Evolutionary conservation across 2,113 vertebrate species (phyloP), one percentile per base, ranked within the genome.

Genomic region (Aspiorhynchus laticeps): DNA sequence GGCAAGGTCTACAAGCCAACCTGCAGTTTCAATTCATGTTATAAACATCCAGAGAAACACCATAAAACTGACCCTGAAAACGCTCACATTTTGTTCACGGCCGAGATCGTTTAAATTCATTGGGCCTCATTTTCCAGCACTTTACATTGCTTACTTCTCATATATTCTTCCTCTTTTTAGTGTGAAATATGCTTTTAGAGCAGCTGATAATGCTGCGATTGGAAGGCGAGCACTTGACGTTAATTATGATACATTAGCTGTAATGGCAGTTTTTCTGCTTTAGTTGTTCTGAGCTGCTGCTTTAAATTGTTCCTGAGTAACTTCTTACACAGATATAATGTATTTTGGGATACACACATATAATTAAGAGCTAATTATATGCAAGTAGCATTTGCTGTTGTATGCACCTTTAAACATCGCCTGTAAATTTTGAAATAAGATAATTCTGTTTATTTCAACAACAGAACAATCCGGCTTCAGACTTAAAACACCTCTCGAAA

Each of bases 1-100:
- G 7, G 87, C 90, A 90, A 90, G 93, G 92, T 93, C 90, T 88
- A 92, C 93, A 89, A 93, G 80, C 91, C 90, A 61, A 69, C 36
- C 77, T 88, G 91, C 90, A 80, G 88, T 81, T 89, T n/a, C 61
- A 65, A 19, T 87, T 86, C 91, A 89, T 89, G 92, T 90, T 88
- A 89, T 88, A 79, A 90, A 88, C 93, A 91, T 91, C 90, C 90
- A 87, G 87, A 51, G 65, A 83, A 65, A 28, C 38, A 26, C 61
- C 24, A 31, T 82, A 46, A 82, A 69, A 41, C 21, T 12, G 9
- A 69, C 61, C 41, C 26, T 48, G 63, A 69, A 83, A 81, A 65
- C 15, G 12, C 19, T 82, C 38, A 31, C 59, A 10, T 46, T 65
- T 46, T 65, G n/a, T 63, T 80, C 78, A 38, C 10, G 19, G 48